Base-by-base conservation (phyloP, 2,888 invertebrate species). In the Calliopum simillimum region DNA sequence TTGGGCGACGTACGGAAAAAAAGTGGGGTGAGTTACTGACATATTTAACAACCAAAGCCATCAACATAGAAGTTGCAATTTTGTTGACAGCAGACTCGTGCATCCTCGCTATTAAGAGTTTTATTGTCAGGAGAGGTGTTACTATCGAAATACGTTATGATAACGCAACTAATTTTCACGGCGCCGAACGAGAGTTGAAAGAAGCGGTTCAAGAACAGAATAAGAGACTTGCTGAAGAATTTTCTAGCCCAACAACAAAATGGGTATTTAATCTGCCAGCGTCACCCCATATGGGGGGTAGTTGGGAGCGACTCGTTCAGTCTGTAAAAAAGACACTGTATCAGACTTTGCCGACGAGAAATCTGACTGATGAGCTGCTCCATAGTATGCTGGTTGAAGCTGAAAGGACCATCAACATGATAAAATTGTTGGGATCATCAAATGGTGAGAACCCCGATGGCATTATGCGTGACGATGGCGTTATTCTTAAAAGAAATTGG, bases 241-340 rank as follows among this genome's bases (percentile, higher is more conserved):
- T n/a, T n/a, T n/a, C n/a, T n/a, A n/a, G n/a, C n/a, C n/a, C n/a
- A n/a, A n/a, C n/a, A n/a, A n/a, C n/a, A 2, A 66, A 72, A 21
- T 77, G 75, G 75, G 64, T 68, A 6, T 78, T 78, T 33, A 78
- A 74, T 43, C 75, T 76, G 1, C 78, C 76, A 11, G 69, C 71
- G 0, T 55, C 76, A 11, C 78, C 78, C 8, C 77, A 77, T 23
- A 76, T 69, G 71, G 69, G 69, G 4, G 67, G 49, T 71, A 73
- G 77, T 69, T 19, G 77, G 77, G 41, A 61, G 69, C 55, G 74
- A 1, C 59, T 73, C 8, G 72, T 72, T 0, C 46, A 63, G 4
- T 66, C 72, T 1, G 70, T 76, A 8, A 76, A 76, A 44, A 68
- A 12, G 19, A 69, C 73, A n/a, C 43, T 80, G 4, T 47, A 33